A percentile compares a stretch with the other conserved stretches of the same genome.
phyloP scores from a whole-genome alignment of 1,140 invertebrate genomes.

The Calycopis cecrops region DNA sequence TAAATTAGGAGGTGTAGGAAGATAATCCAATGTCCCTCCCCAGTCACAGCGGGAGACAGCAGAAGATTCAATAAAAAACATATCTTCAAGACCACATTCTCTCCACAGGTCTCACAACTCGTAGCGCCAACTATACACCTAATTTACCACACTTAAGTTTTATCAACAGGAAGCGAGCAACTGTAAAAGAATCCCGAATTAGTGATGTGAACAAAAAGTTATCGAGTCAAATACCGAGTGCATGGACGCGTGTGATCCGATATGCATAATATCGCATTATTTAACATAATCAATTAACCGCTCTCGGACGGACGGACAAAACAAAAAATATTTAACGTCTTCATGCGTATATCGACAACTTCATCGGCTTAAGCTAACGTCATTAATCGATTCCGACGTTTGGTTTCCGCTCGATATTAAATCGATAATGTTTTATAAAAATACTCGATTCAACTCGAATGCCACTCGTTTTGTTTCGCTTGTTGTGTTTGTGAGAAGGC shows the following conservation, averaged over 20 bases:
- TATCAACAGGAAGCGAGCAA: slow-evolving; percentile 2
- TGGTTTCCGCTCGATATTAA: slow-evolving; percentile 50
- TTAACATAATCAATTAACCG: slow-evolving; percentile 69
- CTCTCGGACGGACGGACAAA: slow-evolving; percentile 51
- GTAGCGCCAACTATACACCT: no score
- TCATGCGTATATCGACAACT: slow-evolving; percentile 54
- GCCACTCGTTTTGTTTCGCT: neutral
- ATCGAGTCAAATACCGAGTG: slow-evolving; percentile 26
- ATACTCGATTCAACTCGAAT: slow-evolving; percentile 4
- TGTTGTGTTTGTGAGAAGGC: no score
- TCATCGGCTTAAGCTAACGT: slow-evolving; percentile 53
- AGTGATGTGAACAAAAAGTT: slow-evolving; percentile 15
- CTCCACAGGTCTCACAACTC: no score
- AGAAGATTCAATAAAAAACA: no score
- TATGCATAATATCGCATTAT: slow-evolving; percentile 69
- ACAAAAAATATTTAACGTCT: slow-evolving; percentile 56
- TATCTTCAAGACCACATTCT: no score
- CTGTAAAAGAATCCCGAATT: slow-evolving; percentile 10
- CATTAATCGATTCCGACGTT: slow-evolving; percentile 56
- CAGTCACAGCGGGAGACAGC: no score
- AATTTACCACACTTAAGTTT: no score
- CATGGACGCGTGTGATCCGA: slow-evolving; percentile 54
- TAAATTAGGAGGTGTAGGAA: no score
- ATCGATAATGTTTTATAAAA: slow-evolving; percentile 10
- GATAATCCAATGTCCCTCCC: no score